A percentile compares a stretch with the other conserved stretches of the same genome.
Evolutionary conservation across 2,113 vertebrate species (phyloP).

Genomic region (Bubalus kerabau): DNA sequence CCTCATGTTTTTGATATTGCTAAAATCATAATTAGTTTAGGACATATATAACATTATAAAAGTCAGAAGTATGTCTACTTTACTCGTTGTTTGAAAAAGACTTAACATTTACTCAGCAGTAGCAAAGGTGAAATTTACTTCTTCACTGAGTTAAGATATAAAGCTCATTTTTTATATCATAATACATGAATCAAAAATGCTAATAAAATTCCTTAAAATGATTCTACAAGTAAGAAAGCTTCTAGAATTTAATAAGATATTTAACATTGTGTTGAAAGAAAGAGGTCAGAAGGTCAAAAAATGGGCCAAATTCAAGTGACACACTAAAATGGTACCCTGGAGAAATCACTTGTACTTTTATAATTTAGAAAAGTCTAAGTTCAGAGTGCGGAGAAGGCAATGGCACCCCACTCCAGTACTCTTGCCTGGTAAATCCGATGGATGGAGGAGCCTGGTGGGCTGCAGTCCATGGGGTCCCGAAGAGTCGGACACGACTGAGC

Average conservation of each 20-base stretch:
- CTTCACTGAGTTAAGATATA: neutral
- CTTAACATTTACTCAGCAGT: neutral
- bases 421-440: too few relatives aligned
- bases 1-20: neutral
- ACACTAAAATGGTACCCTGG: slow-evolving; percentile 52
- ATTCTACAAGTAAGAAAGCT: slow-evolving; percentile 49
- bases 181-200: neutral
- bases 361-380: slow-evolving; percentile 66
- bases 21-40: neutral
- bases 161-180: neutral
- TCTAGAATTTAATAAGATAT: slow-evolving; percentile 53
- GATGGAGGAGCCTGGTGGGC: too few relatives aligned
- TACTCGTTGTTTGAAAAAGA: neutral
- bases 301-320: slow-evolving; percentile 15
- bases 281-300: neutral
- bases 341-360: slow-evolving; percentile 61
- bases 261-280: slow-evolving; percentile 53
- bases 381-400: neutral
- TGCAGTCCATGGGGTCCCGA: too few relatives aligned
- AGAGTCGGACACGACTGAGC: too few relatives aligned
- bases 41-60: neutral
- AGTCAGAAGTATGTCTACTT: neutral
- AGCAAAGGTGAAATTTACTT: neutral
- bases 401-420: too few relatives aligned
- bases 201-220: slow-evolving; percentile 4